A percentile compares a stretch with the other conserved stretches of the same genome.
These are phyloP conservation scores for Paramuricea clavata DNA, from an alignment of 92 coral and sea anemone species.

Conservation along the genomic window DNA sequence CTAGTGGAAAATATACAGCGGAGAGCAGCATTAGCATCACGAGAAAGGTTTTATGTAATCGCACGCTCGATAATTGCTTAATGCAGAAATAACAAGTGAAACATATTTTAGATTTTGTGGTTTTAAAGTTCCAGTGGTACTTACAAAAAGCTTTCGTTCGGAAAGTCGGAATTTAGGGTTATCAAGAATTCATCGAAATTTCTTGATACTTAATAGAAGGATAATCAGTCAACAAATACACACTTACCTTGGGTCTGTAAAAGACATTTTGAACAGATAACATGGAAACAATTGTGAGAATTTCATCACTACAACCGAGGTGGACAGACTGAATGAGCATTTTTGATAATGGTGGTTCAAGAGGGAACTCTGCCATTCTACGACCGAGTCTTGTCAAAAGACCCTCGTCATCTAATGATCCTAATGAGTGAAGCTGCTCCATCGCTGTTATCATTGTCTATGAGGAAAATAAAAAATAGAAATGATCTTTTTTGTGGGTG, in stretches of 20 bases:
- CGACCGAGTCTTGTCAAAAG: slow-evolving; percentile 92
- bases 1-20: too few relatives aligned
- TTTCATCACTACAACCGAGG: slow-evolving; percentile 97
- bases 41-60: too few relatives aligned
- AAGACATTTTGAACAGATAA: slow-evolving; percentile 97
- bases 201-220: neutral
- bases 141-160: too few relatives aligned
- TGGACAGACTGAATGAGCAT: slow-evolving; percentile 97
- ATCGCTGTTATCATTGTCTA: slow-evolving; percentile 98
- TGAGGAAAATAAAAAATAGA: neutral
- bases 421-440: slow-evolving; percentile 95
- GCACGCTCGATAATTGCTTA: too few relatives aligned
- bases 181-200: too few relatives aligned
- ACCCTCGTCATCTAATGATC: slow-evolving; percentile 95
- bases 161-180: too few relatives aligned
- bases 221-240: too few relatives aligned
- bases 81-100: too few relatives aligned
- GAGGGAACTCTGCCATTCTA: slow-evolving; percentile 98
- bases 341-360: slow-evolving; percentile 96
- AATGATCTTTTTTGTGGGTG: neutral
- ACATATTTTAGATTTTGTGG: too few relatives aligned
- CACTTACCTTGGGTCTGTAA: slow-evolving; percentile 96
- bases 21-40: too few relatives aligned
- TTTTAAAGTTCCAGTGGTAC: too few relatives aligned
- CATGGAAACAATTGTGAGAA: slow-evolving; percentile 93